phyloP scores from a whole-genome alignment of 2,888 invertebrate species.

The Trachelus tabidus region DNA sequence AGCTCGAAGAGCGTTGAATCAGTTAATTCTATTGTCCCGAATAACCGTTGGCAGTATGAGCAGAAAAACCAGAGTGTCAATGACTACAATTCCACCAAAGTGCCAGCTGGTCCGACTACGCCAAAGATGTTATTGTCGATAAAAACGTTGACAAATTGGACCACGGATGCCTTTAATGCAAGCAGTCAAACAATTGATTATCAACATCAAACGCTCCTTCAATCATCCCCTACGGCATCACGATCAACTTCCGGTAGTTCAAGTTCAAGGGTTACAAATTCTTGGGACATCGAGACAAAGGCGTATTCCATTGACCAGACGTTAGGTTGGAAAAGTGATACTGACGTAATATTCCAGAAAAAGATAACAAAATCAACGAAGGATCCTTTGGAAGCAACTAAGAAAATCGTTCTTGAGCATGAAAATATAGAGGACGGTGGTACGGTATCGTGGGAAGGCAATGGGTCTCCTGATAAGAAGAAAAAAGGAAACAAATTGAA shows the following conservation, averaged over 20 bases:
- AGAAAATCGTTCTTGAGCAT: background rate
- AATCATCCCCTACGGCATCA: background rate
- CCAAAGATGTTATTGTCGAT: background rate
- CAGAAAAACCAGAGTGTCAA: background rate
- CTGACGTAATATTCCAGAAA: background rate
- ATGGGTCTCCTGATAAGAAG: background rate
- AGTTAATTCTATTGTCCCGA: too few relatives aligned
- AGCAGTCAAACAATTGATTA: too few relatives aligned
- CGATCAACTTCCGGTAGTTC: background rate
- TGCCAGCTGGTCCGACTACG: background rate
- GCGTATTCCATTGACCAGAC: background rate
- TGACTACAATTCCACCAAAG: background rate
- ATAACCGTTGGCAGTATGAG: background rate
- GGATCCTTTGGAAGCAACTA: background rate
- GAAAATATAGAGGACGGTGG: background rate
- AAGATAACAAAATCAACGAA: background rate
- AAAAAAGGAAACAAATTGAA: background rate
- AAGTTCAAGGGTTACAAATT: background rate
- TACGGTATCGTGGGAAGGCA: background rate
- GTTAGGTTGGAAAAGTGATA: background rate
- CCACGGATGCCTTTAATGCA: too few relatives aligned
- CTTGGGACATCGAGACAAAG: background rate
- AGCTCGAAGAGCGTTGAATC: background rate
- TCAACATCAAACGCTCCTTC: background rate
- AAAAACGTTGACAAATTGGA: too few relatives aligned